Base-by-base conservation (phyloP, 2,797 vertebrate species). In the Carapus acus region DNA sequence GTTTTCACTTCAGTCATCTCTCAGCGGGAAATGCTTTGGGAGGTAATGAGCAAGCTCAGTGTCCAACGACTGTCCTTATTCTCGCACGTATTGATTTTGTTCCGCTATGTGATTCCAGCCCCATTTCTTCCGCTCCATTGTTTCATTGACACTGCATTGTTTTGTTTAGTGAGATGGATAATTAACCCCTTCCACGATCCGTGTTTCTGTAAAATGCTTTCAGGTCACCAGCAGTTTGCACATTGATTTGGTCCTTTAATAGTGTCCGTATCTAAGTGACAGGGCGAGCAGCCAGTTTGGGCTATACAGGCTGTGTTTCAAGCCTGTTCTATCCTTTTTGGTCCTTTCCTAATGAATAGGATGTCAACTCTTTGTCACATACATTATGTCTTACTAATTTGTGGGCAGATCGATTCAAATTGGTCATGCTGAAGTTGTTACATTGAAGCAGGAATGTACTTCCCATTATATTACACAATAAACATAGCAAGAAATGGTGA, bases 41-140 rank as follows among this genome's bases (percentile, higher is more conserved):
- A 58, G 44, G 31, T 59, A 70, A 67, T 61, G 53, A 80, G 72
- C 56, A 37, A 74, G 52, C 62, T 69, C 54, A 19, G 2, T 48
- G 38, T 62, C 73, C 27, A 47, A 18, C 14, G 39, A 36, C 44
- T 44, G 34, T 73, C 49, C 18, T 20, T 8, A 20, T 57, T 29
- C 50, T 43, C 47, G 49, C 22, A 23, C 22, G 24, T 49, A 70
- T 71, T 70, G 66, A 71, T 75, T 74, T 56, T 42, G 67, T 50
- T 9, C 27, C 17, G 38, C 39, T 56, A 54, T 58, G 69, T 54
- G 46, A 61, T 67, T 61, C 55, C 24, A 11, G 40, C 15, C 49
- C 36, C 49, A 12, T 71, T 69, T 67, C 58, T 67, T 67, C 60
- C 16, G 6, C 59, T 12, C 39, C 51, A 44, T 38, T 58, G 59